These are phyloP conservation scores for Halichoerus grypus DNA, from an alignment of 2,113 vertebrate genomes.

Conservation along the genomic window DNA sequence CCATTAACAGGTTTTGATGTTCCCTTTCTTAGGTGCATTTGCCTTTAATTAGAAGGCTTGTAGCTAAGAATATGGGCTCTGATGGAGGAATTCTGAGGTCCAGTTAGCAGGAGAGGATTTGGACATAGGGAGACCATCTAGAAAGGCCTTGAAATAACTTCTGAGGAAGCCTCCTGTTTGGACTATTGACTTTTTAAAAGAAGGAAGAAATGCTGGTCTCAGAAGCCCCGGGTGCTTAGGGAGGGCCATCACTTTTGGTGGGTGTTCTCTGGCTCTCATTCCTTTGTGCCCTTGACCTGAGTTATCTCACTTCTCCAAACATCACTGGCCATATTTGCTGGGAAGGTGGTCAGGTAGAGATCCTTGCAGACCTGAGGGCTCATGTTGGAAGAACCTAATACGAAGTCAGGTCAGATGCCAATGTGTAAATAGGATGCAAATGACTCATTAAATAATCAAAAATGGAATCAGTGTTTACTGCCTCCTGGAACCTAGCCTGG, in stretches of 20 bases:
- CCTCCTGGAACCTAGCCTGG: conserved; percentile 35
- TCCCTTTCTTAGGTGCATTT: background rate
- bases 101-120: background rate
- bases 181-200: background rate
- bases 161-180: background rate
- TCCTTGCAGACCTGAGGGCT: background rate
- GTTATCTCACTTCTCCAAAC: background rate
- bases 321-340: background rate
- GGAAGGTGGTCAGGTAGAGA: background rate
- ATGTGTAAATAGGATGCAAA: conserved; percentile 62
- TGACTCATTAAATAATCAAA: conserved; percentile 65
- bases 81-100: background rate
- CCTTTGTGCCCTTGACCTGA: background rate
- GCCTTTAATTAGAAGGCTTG: background rate
- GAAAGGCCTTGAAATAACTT: conserved; percentile 9
- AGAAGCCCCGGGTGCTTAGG: background rate
- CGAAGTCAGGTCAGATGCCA: conserved; percentile 45
- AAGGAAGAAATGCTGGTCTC: background rate
- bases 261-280: background rate
- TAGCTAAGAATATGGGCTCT: background rate
- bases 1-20: background rate
- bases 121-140: background rate
- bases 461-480: background rate
- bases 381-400: conserved; percentile 45
- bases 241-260: background rate